phyloP scores from a whole-genome alignment of 2,888 invertebrate species.

The Cryptophagus acutangulus region DNA sequence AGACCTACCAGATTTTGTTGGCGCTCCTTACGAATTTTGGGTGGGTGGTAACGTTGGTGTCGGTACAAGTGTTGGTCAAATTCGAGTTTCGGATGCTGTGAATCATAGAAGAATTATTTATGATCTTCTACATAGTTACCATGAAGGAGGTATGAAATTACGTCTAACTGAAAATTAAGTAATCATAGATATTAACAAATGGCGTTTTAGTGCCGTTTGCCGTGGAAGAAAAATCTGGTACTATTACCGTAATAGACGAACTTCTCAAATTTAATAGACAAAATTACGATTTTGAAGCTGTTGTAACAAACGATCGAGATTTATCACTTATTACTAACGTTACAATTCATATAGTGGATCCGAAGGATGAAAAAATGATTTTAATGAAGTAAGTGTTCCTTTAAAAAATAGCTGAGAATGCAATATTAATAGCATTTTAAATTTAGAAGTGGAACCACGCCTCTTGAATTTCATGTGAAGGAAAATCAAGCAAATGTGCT shows the following conservation, averaged over 20 bases:
- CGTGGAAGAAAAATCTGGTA: conserved; percentile 82
- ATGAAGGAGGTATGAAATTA: conserved; percentile 64
- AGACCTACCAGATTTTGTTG: conserved; percentile 71
- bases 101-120: conserved; percentile 64
- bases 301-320: conserved; percentile 61
- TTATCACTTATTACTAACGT: conserved; percentile 74
- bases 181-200: background rate
- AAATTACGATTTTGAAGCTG: conserved; percentile 76
- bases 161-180: conserved; percentile 2
- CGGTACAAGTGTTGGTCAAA: conserved; percentile 82
- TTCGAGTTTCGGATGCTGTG: conserved; percentile 68
- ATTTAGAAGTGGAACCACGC: conserved; percentile 59
- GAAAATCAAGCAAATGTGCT: conserved; percentile 71
- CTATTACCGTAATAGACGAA: conserved; percentile 77
- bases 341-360: conserved; percentile 77
- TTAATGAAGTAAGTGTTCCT: conserved; percentile 57
- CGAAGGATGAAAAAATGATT: conserved; percentile 64
- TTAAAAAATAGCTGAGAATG: background rate
- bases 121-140: conserved; percentile 77
- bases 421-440: background rate
- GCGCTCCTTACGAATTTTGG: conserved; percentile 87
- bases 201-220: conserved; percentile 80
- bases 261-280: conserved; percentile 63
- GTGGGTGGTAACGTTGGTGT: conserved; percentile 80
- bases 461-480: conserved; percentile 68